A percentile compares a stretch with the other conserved stretches of the same genome.
phyloP scores from a whole-genome alignment of 2,797 vertebrate genomes.

The Huso huso region DNA sequence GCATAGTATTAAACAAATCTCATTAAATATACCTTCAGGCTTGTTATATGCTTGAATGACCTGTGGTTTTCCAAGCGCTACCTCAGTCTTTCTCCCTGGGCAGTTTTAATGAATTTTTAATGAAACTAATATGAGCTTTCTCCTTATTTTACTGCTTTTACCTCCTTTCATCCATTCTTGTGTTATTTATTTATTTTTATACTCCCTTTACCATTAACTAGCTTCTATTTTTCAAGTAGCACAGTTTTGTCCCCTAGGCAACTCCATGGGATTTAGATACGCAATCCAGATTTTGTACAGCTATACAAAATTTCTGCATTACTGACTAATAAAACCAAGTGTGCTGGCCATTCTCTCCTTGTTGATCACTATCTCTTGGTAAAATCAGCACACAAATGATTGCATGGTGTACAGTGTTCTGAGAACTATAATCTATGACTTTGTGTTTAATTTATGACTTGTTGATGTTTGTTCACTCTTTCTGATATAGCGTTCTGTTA shows the following conservation, averaged over 20 bases:
- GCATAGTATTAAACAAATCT: background rate
- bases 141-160: background rate
- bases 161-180: no score
- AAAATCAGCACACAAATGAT: no score
- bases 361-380: no score
- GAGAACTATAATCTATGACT: no score
- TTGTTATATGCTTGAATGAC: background rate
- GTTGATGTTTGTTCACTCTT: no score
- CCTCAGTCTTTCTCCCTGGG: background rate
- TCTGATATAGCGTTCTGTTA: no score
- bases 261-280: background rate
- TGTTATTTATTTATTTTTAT: background rate
- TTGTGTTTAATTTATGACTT: no score
- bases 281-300: background rate
- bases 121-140: background rate
- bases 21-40: background rate
- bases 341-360: no score
- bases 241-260: constrained; percentile 9
- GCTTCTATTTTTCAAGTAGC: background rate
- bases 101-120: background rate
- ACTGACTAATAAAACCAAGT: background rate
- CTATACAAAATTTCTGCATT: background rate
- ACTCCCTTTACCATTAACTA: background rate
- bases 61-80: background rate
- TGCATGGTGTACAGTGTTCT: no score